These are phyloP conservation scores for Piaya cayana DNA, from an alignment of 2,113 vertebrate species.

Conservation along the genomic window DNA sequence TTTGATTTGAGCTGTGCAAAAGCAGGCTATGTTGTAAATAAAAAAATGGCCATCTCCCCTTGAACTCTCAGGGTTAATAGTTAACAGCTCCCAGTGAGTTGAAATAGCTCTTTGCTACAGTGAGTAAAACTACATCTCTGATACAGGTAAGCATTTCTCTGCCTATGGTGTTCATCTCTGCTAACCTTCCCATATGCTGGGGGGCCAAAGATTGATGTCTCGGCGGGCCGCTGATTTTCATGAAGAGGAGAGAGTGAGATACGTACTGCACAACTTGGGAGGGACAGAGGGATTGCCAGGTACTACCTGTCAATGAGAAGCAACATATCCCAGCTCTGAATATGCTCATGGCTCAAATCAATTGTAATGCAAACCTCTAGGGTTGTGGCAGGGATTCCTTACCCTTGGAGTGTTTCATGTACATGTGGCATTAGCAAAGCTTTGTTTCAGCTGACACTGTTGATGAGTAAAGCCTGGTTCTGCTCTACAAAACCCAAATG, in stretches of 20 bases:
- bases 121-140: background rate
- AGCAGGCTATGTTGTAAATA: background rate
- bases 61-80: background rate
- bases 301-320: background rate
- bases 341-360: background rate
- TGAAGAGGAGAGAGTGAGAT: background rate
- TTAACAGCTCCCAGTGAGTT: background rate
- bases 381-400: background rate
- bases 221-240: background rate
- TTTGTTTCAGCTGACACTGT: background rate
- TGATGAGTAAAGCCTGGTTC: background rate
- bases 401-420: accelerated
- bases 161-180: background rate
- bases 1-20: background rate
- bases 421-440: background rate
- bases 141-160: background rate
- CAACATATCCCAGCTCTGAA: background rate
- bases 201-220: background rate
- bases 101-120: background rate
- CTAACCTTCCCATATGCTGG: background rate
- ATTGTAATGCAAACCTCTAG: background rate
- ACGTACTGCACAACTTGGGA: background rate
- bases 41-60: background rate
- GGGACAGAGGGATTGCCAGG: background rate
- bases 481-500: background rate